Evolutionary conservation across 2,797 vertebrate species (phyloP).

Genomic region (Eutrigla gurnardus): DNA sequence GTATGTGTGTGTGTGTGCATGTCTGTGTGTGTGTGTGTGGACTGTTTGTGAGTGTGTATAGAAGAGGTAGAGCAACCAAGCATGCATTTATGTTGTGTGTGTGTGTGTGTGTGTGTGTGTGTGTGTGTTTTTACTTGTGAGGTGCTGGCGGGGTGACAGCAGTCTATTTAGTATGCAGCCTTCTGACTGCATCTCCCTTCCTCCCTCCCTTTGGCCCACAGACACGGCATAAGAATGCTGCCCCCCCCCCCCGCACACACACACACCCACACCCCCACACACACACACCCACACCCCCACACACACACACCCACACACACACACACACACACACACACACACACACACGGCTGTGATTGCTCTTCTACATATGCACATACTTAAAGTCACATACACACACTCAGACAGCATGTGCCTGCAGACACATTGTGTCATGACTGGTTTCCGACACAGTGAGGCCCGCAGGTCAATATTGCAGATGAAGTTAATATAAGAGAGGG

Average conservation of each 20-base stretch:
- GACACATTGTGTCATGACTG: constrained; percentile 48
- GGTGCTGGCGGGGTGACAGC: constrained; percentile 79
- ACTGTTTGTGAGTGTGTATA: constrained; percentile 54
- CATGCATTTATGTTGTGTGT: constrained; percentile 56
- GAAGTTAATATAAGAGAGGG: constrained; percentile 37
- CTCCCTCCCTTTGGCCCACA: constrained; percentile 73
- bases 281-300: not conserved
- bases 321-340: constrained; percentile 2
- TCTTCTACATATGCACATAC: constrained; percentile 41
- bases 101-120: constrained; percentile 50
- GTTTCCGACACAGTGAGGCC: constrained; percentile 46
- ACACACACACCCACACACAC: constrained; percentile 20
- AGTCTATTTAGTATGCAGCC: constrained; percentile 86
- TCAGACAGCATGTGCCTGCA: constrained; percentile 39
- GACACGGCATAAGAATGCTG: constrained; percentile 81
- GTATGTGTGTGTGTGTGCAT: constrained; percentile 21
- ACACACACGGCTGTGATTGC: constrained; percentile 11
- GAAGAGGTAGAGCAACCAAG: constrained; percentile 69
- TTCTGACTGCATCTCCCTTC: constrained; percentile 78
- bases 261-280: constrained; percentile 12
- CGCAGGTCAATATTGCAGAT: constrained; percentile 43
- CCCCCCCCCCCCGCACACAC: not conserved
- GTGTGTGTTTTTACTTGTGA: constrained; percentile 49
- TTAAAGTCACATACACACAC: constrained; percentile 36
- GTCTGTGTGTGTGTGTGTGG: constrained; percentile 15